A percentile compares a stretch with the other conserved stretches of the same genome.
phyloP scores from a whole-genome alignment of 1,140 invertebrate species.

The Drosophila tristis region DNA sequence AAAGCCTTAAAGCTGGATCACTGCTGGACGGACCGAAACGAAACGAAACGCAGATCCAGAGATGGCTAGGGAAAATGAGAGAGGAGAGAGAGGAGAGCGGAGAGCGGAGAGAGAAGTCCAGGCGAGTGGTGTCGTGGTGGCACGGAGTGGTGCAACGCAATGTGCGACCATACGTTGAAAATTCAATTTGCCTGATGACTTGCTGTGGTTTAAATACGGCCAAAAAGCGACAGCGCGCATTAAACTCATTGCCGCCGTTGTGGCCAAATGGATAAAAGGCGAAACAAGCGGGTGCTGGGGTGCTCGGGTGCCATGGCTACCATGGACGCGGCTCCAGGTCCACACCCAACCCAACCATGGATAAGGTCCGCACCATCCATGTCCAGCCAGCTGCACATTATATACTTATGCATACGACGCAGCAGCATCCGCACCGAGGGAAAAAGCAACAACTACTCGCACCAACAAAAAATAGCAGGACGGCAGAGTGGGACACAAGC shows the following conservation, averaged over 20 bases:
- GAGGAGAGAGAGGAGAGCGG: too few species aligned
- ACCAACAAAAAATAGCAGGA: slow-evolving; percentile 22
- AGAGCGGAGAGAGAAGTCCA: neutral
- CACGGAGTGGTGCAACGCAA: slow-evolving; percentile 49
- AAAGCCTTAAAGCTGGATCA: slow-evolving; percentile 30
- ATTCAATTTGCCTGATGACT: slow-evolving; percentile 84
- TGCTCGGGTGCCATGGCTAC: slow-evolving; percentile 25
- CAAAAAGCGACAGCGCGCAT: slow-evolving; percentile 76
- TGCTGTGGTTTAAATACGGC: slow-evolving; percentile 79
- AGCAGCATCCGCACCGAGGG: slow-evolving; percentile 40
- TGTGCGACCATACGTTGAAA: slow-evolving; percentile 80
- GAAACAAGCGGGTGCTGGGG: slow-evolving; percentile 25
- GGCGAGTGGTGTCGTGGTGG: slow-evolving; percentile 20
- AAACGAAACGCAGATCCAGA: neutral
- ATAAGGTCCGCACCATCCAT: slow-evolving; percentile 16
- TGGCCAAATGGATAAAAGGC: slow-evolving; percentile 61
- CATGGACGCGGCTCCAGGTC: neutral
- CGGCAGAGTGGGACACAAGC: slow-evolving; percentile 50
- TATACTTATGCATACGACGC: slow-evolving; percentile 75
- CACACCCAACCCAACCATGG: slow-evolving; percentile 7
- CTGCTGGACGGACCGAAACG: neutral
- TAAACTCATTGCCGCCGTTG: slow-evolving; percentile 72
- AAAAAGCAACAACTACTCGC: slow-evolving; percentile 11
- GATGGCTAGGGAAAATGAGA: neutral
- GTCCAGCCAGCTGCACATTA: slow-evolving; percentile 70